These are phyloP conservation scores for Nymphicus hollandicus DNA, from an alignment of 2,113 vertebrate species.

Conservation along the genomic window DNA sequence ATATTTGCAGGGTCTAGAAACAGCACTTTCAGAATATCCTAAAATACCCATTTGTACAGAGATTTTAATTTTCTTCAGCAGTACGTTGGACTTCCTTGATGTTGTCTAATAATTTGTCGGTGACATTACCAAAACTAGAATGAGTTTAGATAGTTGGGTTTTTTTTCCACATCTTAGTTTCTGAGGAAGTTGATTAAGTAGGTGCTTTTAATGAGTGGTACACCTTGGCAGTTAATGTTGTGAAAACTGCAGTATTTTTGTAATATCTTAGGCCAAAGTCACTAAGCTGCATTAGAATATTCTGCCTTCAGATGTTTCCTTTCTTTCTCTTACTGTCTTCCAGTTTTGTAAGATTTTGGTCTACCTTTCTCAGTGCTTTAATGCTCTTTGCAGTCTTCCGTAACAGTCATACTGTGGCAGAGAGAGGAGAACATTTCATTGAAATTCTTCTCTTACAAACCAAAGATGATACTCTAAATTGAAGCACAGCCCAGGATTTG, in stretches of 20 bases:
- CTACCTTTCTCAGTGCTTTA: not conserved
- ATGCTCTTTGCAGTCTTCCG: not conserved
- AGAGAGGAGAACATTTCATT: not conserved
- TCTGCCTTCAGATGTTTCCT: not conserved
- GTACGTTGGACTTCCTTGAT: not conserved
- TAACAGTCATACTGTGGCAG: not conserved
- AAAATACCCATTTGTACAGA: not conserved
- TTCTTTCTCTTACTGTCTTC: not conserved
- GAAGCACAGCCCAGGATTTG: not conserved
- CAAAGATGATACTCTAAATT: not conserved
- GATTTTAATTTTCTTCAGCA: not conserved
- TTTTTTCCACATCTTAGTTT: not conserved
- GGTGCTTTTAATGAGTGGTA: not conserved
- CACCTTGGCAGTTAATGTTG: not conserved
- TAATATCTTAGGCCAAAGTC: not conserved
- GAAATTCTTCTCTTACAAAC: not conserved
- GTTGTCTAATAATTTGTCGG: not conserved
- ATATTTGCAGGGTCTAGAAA: not conserved
- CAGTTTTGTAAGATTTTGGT: not conserved
- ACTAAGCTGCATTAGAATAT: not conserved
- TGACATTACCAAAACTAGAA: not conserved
- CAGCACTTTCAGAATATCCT: not conserved
- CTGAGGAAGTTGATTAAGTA: not conserved
- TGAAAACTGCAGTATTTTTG: not conserved
- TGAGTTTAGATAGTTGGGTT: accelerated